Conservation (phyloP, 2,113 vertebrate species). For the Sylvietta virens region DNA sequence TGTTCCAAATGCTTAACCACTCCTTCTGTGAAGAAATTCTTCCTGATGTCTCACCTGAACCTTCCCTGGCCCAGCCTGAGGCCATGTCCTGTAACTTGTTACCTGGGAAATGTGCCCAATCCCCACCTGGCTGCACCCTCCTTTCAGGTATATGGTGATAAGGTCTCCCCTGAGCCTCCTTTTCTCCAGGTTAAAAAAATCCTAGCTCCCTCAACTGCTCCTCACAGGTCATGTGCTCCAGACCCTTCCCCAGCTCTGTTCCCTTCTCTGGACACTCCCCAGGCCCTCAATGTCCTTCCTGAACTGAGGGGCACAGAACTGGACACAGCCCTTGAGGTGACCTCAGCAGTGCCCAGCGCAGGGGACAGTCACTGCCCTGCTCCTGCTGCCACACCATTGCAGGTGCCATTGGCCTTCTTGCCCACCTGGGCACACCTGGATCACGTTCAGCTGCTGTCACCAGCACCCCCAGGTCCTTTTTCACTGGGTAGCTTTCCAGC, state of each 20-base stretch:
- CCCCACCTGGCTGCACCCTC: neutral
- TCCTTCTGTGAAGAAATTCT: neutral
- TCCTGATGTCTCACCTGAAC: neutral
- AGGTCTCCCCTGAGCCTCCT: neutral
- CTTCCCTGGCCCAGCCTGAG: neutral
- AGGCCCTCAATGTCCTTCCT: neutral
- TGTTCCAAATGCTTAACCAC: neutral
- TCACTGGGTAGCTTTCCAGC: neutral
- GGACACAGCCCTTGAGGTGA: accelerated
- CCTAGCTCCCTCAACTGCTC: neutral
- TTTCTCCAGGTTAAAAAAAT: neutral
- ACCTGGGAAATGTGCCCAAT: neutral
- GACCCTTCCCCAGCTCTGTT: accelerated
- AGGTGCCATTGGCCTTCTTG: neutral
- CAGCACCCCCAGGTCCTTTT: neutral
- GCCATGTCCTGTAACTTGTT: neutral
- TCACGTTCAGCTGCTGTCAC: accelerated
- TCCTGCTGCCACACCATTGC: neutral
- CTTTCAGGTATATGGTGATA: neutral
- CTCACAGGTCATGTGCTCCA: neutral
- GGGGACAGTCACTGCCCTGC: neutral
- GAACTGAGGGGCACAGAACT: accelerated
- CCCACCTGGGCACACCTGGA: neutral
- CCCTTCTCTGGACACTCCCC: accelerated
- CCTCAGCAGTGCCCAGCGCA: neutral